Conservation (phyloP, 2,797 vertebrate species). For the Darevskia nairensis region DNA sequence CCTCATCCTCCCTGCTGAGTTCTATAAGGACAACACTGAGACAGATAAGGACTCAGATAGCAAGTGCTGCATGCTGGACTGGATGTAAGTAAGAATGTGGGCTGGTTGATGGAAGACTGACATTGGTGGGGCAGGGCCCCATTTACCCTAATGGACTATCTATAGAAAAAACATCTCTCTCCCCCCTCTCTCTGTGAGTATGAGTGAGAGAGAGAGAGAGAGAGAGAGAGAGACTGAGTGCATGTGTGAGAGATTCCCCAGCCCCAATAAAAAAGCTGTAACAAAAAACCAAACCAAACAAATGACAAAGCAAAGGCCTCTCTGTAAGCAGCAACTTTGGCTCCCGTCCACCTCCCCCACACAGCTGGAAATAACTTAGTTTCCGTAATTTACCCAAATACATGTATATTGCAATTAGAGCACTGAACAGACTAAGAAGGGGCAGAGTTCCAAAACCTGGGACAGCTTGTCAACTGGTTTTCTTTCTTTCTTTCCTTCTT, state of each 20-base stretch:
- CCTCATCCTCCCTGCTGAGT: no score
- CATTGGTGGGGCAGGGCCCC: no score
- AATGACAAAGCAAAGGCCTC: constrained; percentile 56
- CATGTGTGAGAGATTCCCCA: no score
- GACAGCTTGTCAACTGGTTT: background rate
- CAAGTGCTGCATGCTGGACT: no score
- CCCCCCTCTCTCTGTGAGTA: no score
- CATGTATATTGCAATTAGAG: constrained; percentile 55
- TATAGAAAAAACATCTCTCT: no score
- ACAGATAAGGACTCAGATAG: no score
- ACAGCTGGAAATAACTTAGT: constrained; percentile 73
- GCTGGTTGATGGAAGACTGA: no score
- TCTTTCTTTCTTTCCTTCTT: background rate
- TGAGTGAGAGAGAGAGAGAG: background rate
- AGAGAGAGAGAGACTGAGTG: no score
- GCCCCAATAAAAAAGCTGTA: constrained; percentile 8
- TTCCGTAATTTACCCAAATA: constrained; percentile 69
- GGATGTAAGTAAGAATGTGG: no score
- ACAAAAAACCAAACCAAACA: constrained; percentile 24
- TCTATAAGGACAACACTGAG: no score
- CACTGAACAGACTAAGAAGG: constrained; percentile 60
- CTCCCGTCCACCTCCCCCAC: constrained; percentile 70
- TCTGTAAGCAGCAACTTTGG: constrained; percentile 63
- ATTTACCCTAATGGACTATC: no score
- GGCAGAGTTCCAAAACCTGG: constrained; percentile 2